Percentiles rank a stretch among this genome's conserved stretches.
These are phyloP conservation scores for Tricholaema leucomelas DNA, from an alignment of 2,113 vertebrate genomes.

Conservation along the genomic window DNA sequence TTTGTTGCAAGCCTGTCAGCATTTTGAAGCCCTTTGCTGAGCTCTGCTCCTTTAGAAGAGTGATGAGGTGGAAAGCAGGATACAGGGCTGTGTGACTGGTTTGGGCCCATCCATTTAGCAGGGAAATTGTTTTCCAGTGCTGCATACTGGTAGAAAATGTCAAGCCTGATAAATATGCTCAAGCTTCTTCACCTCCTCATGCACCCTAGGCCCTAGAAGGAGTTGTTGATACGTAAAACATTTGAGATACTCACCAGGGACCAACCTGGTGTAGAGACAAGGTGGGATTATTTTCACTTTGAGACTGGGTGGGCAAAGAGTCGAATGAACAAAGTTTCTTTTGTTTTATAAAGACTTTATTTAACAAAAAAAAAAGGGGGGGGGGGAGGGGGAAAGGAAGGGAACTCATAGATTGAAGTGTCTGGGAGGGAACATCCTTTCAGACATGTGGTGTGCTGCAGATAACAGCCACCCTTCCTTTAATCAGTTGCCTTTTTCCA, in stretches of 20 bases:
- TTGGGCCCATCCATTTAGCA: conserved; percentile 6
- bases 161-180: conserved; percentile 8
- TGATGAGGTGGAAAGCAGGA: conserved; percentile 1
- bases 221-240: conserved; percentile 10
- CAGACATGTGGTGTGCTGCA: not conserved
- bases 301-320: not conserved
- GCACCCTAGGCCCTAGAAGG: conserved; percentile 7
- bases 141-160: not conserved
- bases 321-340: not conserved
- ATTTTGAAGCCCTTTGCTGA: not conserved
- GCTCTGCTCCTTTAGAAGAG: not conserved
- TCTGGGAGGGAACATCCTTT: conserved; percentile 64
- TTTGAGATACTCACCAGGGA: not conserved
- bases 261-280: not conserved
- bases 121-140: conserved; percentile 37
- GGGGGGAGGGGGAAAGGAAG: too few species aligned
- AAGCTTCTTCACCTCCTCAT: not conserved
- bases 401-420: not conserved
- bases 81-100: not conserved
- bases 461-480: conserved; percentile 62
- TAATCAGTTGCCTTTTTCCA: conserved; percentile 37
- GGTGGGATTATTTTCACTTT: conserved; percentile 27
- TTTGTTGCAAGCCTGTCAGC: not conserved
- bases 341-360: conserved; percentile 2
- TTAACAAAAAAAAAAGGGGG: not conserved